Evolutionary conservation across 2,888 invertebrate species (phyloP).

Genomic region (Leuctra nigra): DNA sequence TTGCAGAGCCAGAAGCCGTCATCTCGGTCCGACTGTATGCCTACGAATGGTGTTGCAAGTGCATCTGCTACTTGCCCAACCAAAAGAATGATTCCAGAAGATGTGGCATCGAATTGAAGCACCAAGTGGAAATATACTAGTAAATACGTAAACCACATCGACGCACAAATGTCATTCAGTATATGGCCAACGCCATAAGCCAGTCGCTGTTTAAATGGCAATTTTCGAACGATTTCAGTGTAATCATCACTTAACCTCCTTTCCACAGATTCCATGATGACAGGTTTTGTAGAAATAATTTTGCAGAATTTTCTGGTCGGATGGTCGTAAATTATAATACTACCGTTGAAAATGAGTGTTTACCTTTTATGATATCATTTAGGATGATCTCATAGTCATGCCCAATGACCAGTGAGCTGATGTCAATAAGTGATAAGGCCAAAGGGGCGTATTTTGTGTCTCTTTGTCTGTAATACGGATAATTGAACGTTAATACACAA

Average conservation of each 20-base stretch:
- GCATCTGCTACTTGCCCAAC: slow-evolving; percentile 49
- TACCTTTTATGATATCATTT: too few species aligned
- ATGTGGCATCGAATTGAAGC: slow-evolving; percentile 39
- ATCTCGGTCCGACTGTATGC: slow-evolving; percentile 71
- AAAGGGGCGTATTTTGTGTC: too few species aligned
- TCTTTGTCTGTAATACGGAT: too few species aligned
- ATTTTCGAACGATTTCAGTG: slow-evolving; percentile 43
- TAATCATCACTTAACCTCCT: slow-evolving; percentile 38
- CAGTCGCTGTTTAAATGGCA: slow-evolving; percentile 42
- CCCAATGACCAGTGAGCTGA: too few species aligned
- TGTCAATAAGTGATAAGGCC: too few species aligned
- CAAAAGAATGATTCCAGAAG: slow-evolving; percentile 36
- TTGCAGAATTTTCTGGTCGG: not conserved
- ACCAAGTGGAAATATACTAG: slow-evolving; percentile 70
- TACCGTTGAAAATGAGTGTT: too few species aligned
- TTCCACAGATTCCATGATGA: not conserved
- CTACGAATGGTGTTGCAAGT: slow-evolving; percentile 69
- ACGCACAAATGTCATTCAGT: slow-evolving; percentile 85
- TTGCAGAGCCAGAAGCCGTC: slow-evolving; percentile 56
- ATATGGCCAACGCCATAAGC: slow-evolving; percentile 78
- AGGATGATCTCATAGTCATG: too few species aligned
- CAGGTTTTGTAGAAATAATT: not conserved
- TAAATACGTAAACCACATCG: slow-evolving; percentile 91
- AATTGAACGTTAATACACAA: too few species aligned
- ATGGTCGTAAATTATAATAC: too few species aligned